These are phyloP conservation scores for Lucilia cuprina DNA, from an alignment of 1,140 invertebrate genomes.

Conservation along the genomic window DNA sequence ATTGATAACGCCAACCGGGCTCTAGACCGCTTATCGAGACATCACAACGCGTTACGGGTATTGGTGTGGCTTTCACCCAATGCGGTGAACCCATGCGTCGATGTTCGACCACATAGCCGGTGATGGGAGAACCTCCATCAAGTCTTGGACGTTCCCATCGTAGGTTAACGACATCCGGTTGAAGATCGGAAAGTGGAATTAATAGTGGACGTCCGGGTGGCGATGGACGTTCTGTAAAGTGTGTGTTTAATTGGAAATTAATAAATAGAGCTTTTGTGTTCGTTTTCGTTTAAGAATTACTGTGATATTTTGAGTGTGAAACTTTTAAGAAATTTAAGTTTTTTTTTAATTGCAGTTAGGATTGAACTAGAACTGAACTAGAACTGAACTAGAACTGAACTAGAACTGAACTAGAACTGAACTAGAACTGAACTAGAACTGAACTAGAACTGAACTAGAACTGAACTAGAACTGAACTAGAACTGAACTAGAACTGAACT, in stretches of 20 bases:
- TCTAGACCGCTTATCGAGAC: constrained; percentile 79
- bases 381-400: no score
- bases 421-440: no score
- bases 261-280: no score
- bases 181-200: constrained; percentile 72
- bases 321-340: no score
- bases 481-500: no score
- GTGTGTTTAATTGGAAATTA: neutral
- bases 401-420: no score
- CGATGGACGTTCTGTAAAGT: constrained; percentile 73
- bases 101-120: constrained; percentile 83
- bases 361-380: no score
- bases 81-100: constrained; percentile 76
- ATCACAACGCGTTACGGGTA: constrained; percentile 73
- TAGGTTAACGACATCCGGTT: constrained; percentile 86
- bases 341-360: no score
- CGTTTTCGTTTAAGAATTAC: no score
- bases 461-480: no score
- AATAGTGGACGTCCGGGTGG: constrained; percentile 80
- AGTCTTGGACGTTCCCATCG: constrained; percentile 81
- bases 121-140: constrained; percentile 90
- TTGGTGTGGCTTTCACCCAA: constrained; percentile 78
- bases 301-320: no score
- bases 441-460: no score
- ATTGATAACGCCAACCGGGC: constrained; percentile 87